A percentile compares a stretch with the other conserved stretches of the same genome.
phyloP scores from a whole-genome alignment of 30 jellyfish, hydroid and myxozoan species.

The Hydractinia symbiolongicarpus region DNA sequence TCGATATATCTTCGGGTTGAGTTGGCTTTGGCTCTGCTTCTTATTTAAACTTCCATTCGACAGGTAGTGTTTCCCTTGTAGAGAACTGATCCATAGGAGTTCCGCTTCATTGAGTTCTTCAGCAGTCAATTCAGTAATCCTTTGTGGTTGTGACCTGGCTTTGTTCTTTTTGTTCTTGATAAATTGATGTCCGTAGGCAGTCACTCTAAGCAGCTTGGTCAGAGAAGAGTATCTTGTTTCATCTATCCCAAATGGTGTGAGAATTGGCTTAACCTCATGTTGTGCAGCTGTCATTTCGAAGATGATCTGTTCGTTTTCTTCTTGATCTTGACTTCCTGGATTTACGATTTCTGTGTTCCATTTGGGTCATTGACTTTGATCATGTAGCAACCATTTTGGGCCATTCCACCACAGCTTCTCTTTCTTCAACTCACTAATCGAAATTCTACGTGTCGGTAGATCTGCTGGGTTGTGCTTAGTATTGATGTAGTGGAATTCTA shows the following conservation, averaged over 20 bases:
- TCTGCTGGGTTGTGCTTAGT: constrained; percentile 2
- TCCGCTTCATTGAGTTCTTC: constrained; percentile 11
- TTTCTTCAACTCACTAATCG: neutral
- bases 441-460: neutral
- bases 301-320: neutral
- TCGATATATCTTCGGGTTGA: neutral
- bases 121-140: constrained; percentile 1
- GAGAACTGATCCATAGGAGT: constrained; percentile 16
- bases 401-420: constrained; percentile 1
- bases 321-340: neutral
- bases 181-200: constrained; percentile 20
- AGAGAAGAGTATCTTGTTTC: constrained; percentile 20
- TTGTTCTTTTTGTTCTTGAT: neutral
- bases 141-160: neutral
- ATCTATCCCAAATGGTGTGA: constrained; percentile 22
- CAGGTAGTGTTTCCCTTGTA: neutral
- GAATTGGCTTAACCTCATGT: neutral
- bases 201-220: constrained; percentile 23
- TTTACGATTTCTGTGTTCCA: neutral
- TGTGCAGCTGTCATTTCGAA: constrained; percentile 11
- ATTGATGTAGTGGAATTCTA: neutral
- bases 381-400: neutral
- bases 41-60: neutral
- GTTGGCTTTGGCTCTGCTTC: neutral
- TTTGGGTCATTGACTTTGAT: constrained; percentile 10